These are phyloP conservation scores for Stegodyphus dumicola DNA, from an alignment of 1,140 invertebrate species.

Conservation along the genomic window DNA sequence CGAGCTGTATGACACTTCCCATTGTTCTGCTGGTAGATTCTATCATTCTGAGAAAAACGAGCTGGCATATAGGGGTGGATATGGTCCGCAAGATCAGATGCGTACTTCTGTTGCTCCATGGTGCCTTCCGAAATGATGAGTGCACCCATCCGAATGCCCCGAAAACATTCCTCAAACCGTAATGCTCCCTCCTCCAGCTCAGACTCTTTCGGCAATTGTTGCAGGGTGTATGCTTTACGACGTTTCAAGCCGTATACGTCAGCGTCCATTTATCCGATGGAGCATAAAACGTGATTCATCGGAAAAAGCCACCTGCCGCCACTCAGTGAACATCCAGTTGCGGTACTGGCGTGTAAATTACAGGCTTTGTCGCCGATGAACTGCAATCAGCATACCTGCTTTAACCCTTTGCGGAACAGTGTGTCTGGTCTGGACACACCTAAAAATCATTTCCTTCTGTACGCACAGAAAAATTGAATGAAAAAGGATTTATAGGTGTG, in stretches of 20 bases:
- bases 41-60: conserved; percentile 1
- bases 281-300: conserved; percentile 18
- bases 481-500: too few relatives aligned
- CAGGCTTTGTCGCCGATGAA: not conserved
- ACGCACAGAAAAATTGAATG: too few relatives aligned
- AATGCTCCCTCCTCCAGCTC: not conserved
- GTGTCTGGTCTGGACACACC: too few relatives aligned
- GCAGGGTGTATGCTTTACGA: conserved; percentile 1
- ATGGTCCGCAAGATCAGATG: conserved; percentile 1
- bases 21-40: conserved; percentile 4
- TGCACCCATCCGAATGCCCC: not conserved
- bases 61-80: not conserved
- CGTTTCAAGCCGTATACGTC: not conserved
- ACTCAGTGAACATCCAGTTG: not conserved
- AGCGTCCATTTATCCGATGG: not conserved
- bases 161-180: conserved; percentile 17
- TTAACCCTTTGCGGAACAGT: too few relatives aligned
- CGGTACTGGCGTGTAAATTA: not conserved
- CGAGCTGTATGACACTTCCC: not conserved
- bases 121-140: not conserved
- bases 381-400: too few relatives aligned
- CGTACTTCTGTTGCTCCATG: not conserved
- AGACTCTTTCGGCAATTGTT: not conserved
- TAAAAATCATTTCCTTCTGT: too few relatives aligned
- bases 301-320: not conserved